phyloP scores from a whole-genome alignment of 2,888 invertebrate genomes.

The Diaprepes abbreviatus region DNA sequence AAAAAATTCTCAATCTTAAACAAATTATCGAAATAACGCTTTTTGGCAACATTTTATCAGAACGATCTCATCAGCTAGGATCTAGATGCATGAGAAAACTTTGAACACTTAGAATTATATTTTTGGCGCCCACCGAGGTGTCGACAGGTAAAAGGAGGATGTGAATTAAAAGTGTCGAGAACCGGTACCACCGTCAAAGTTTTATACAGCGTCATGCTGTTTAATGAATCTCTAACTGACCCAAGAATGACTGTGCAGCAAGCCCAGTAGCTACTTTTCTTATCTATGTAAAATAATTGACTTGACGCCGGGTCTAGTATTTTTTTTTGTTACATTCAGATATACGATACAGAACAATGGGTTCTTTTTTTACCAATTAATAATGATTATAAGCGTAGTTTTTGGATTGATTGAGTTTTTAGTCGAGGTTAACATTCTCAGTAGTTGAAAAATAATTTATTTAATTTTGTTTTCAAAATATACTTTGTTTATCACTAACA shows the following conservation, averaged over 20 bases:
- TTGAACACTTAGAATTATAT: constrained; percentile 12
- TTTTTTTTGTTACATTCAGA: constrained; percentile 32
- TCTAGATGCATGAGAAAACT: constrained; percentile 10
- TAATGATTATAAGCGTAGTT: constrained; percentile 34
- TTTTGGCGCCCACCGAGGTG: constrained; percentile 41
- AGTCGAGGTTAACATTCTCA: neutral
- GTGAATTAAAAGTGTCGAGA: constrained; percentile 42
- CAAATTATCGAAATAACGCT: neutral
- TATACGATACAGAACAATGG: constrained; percentile 28
- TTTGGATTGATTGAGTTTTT: constrained; percentile 14
- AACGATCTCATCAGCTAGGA: constrained; percentile 2
- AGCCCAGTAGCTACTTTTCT: constrained; percentile 67
- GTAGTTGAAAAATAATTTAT: no score
- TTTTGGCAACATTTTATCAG: constrained; percentile 2
- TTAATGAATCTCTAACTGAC: constrained; percentile 65
- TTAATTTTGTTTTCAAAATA: no score
- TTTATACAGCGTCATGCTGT: constrained; percentile 61
- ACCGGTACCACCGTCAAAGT: constrained; percentile 35
- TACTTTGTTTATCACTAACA: no score
- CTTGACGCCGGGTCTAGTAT: constrained; percentile 41
- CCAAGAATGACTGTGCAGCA: constrained; percentile 63
- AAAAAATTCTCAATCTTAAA: no score
- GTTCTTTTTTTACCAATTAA: constrained; percentile 33
- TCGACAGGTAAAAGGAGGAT: constrained; percentile 45
- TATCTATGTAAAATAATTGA: constrained; percentile 47